Percentiles rank a stretch among this genome's conserved stretches.
Evolutionary conservation across 2,888 invertebrate species (phyloP).

Genomic region (Miltochrista miniata): DNA sequence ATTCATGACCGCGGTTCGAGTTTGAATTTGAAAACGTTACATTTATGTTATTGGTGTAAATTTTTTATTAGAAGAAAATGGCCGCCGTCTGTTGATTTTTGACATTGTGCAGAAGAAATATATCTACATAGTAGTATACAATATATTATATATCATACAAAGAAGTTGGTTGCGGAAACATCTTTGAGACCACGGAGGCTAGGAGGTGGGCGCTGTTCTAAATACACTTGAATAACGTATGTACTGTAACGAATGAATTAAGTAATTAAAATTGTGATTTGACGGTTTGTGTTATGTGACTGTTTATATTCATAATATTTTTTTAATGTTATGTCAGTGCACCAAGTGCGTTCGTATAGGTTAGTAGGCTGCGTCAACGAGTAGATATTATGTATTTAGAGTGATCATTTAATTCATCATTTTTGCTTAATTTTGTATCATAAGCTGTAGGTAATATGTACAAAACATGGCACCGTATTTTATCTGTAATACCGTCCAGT

Average conservation of each 20-base stretch:
- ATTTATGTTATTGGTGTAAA: slow-evolving; percentile 52
- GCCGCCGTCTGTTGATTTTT: slow-evolving; percentile 26
- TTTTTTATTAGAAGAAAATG: slow-evolving; percentile 33
- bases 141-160: not conserved
- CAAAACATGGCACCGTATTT: slow-evolving; percentile 62
- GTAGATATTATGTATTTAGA: slow-evolving; percentile 52
- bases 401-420: slow-evolving; percentile 49
- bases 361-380: slow-evolving; percentile 69
- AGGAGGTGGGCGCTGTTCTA: slow-evolving; percentile 25
- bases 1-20: slow-evolving; percentile 58
- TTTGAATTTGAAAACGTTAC: slow-evolving; percentile 67
- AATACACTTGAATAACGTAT: slow-evolving; percentile 20
- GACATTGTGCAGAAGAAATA: slow-evolving; percentile 6
- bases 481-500: slow-evolving; percentile 79
- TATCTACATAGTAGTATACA: not conserved
- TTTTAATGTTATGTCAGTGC: slow-evolving; percentile 62
- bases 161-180: not conserved
- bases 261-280: slow-evolving; percentile 60
- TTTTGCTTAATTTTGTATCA: slow-evolving; percentile 51
- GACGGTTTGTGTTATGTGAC: slow-evolving; percentile 65
- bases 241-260: slow-evolving; percentile 40
- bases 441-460: slow-evolving; percentile 49
- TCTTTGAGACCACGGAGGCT: not conserved
- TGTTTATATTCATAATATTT: slow-evolving; percentile 53
- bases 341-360: slow-evolving; percentile 74